Evolutionary conservation across 2,797 vertebrate species (phyloP).

Genomic region (Acipenser oxyrinchus): DNA sequence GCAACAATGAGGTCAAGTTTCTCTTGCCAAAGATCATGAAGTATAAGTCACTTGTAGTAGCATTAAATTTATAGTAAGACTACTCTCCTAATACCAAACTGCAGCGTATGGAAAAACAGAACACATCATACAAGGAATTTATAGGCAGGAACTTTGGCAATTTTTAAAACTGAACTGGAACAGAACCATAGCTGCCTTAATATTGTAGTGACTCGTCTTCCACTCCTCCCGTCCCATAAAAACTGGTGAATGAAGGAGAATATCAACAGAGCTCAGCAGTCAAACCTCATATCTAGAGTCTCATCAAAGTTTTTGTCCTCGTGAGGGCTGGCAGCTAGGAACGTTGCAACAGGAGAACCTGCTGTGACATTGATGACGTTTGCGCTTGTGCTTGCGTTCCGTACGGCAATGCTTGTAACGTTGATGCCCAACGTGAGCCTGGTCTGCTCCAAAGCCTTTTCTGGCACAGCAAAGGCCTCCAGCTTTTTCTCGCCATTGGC

Average conservation of each 20-base stretch:
- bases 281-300: conserved; percentile 95
- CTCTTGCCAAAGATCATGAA: conserved; percentile 79
- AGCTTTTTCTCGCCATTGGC: conserved; percentile 99
- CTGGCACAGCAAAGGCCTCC: conserved; percentile 96
- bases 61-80: conserved; percentile 62
- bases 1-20: conserved; percentile 73
- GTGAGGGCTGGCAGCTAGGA: conserved; percentile 82
- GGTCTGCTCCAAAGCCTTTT: conserved; percentile 98
- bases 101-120: conserved; percentile 46
- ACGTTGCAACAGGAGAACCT: conserved; percentile 73
- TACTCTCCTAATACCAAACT: conserved; percentile 39
- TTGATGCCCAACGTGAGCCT: conserved; percentile 98
- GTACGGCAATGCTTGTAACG: conserved; percentile 86
- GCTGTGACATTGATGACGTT: conserved; percentile 76
- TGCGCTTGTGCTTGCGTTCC: conserved; percentile 71
- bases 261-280: conserved; percentile 71
- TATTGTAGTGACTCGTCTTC: conserved; percentile 55
- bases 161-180: conserved; percentile 48
- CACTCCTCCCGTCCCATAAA: conserved; percentile 32
- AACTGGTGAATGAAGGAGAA: conserved; percentile 42
- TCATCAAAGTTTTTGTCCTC: conserved; percentile 85
- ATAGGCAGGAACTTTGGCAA: conserved; percentile 79
- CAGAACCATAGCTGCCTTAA: conserved; percentile 70
- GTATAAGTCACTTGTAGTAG: conserved; percentile 81
- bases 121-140: conserved; percentile 84